Evolutionary conservation across 2,888 invertebrate genomes (phyloP).

Genomic region (Sympetrum striolatum): DNA sequence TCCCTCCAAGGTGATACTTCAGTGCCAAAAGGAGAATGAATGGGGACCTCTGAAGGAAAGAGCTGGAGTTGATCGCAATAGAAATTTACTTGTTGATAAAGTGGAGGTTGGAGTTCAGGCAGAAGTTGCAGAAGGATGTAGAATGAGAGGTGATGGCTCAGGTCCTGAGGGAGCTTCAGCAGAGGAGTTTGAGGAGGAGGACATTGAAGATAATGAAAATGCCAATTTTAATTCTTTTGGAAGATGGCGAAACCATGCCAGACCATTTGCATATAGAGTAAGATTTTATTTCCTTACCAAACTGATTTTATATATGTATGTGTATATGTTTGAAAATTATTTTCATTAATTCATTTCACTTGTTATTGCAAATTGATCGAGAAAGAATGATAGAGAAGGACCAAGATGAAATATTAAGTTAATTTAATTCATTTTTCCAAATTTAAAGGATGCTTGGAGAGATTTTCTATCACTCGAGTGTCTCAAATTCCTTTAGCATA

Average conservation of each 20-base stretch:
- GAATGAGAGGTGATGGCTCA: slow-evolving; percentile 30
- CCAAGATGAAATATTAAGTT: too few relatives aligned
- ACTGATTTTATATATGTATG: too few relatives aligned
- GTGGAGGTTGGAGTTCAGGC: slow-evolving; percentile 44
- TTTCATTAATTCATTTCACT: too few relatives aligned
- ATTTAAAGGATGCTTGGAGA: too few relatives aligned
- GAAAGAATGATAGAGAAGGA: too few relatives aligned
- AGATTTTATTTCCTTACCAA: neutral
- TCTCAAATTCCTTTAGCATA: too few relatives aligned
- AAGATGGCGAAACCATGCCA: slow-evolving; percentile 10
- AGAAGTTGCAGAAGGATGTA: slow-evolving; percentile 8
- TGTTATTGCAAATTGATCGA: too few relatives aligned
- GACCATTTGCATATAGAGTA: slow-evolving; percentile 14
- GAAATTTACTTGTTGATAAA: slow-evolving; percentile 39
- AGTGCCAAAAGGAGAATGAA: slow-evolving; percentile 30
- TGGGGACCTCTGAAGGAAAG: slow-evolving; percentile 7
- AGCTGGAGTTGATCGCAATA: neutral
- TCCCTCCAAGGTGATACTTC: slow-evolving; percentile 13
- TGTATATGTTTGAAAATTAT: neutral
- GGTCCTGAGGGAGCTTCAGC: slow-evolving; percentile 44
- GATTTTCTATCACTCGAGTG: too few relatives aligned
- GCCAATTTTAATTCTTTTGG: slow-evolving; percentile 28
- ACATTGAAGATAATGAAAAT: slow-evolving; percentile 6
- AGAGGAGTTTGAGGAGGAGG: slow-evolving; percentile 38
- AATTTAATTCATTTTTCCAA: too few relatives aligned